Evolutionary conservation across 2,888 invertebrate species (phyloP).

Genomic region (Strigamia crassipes): DNA sequence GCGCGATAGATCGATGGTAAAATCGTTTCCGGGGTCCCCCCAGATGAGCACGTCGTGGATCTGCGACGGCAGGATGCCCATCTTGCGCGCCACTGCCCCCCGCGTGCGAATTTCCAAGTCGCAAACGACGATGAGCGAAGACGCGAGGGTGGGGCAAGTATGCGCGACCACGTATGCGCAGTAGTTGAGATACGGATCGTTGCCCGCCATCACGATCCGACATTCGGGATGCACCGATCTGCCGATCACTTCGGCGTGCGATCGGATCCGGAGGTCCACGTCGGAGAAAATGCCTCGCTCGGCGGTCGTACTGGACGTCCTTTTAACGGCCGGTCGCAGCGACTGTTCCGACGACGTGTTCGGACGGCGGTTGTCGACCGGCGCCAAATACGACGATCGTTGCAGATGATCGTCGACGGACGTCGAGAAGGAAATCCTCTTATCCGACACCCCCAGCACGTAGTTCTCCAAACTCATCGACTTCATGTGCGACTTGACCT

Average conservation of each 20-base stretch:
- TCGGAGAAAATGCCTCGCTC: neutral
- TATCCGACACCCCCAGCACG: neutral
- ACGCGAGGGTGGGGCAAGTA: neutral
- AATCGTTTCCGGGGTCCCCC: slow-evolving; percentile 4
- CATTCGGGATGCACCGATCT: neutral
- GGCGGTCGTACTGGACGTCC: neutral
- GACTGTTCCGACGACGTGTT: neutral
- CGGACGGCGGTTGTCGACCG: neutral
- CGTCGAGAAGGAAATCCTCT: neutral
- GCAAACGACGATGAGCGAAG: neutral
- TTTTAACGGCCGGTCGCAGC: neutral
- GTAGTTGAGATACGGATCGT: neutral
- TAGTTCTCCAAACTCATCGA: neutral
- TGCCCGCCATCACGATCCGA: neutral
- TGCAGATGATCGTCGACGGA: neutral
- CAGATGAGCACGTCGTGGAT: neutral
- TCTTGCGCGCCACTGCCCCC: neutral
- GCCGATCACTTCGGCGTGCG: neutral
- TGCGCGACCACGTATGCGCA: neutral
- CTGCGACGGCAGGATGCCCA: neutral
- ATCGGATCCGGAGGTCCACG: neutral
- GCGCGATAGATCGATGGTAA: slow-evolving; percentile 6
- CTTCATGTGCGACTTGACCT: neutral
- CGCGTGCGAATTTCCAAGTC: neutral
- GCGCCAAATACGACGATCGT: neutral